Percentiles rank a stretch among this genome's conserved stretches.
Conservation (phyloP, 2,797 vertebrate genomes). For the Phataginus tricuspis region DNA sequence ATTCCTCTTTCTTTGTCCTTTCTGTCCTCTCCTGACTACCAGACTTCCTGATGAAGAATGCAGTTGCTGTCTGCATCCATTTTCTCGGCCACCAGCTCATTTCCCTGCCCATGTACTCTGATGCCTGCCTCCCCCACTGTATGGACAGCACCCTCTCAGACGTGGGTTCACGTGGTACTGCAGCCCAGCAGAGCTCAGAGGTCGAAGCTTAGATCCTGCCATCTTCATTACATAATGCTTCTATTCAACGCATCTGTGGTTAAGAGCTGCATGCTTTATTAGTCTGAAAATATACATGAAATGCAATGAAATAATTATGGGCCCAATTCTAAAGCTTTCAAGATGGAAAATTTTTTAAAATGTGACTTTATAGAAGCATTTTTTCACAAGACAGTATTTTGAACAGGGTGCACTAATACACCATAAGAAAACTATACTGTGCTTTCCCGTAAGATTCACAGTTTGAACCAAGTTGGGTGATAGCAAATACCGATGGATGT, state of each 20-base stretch:
- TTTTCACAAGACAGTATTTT: not conserved
- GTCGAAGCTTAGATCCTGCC: not conserved
- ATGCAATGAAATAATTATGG: not conserved
- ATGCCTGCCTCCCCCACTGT: not conserved
- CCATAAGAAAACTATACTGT: not conserved
- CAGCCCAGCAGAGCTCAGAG: not conserved
- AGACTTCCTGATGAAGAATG: not conserved
- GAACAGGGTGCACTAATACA: not conserved
- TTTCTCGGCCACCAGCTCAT: not conserved
- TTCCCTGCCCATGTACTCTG: not conserved
- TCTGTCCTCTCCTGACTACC: not conserved
- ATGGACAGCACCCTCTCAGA: not conserved
- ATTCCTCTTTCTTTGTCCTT: not conserved
- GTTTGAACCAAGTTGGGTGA: not conserved
- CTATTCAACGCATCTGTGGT: not conserved
- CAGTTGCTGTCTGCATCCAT: not conserved
- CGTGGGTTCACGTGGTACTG: not conserved
- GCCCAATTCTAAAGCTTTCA: not conserved
- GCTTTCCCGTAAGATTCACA: not conserved
- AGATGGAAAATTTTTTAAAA: not conserved
- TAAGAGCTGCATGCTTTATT: not conserved
- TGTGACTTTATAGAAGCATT: slow-evolving; percentile 5
- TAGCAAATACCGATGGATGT: not conserved
- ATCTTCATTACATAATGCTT: not conserved
- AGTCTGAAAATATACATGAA: not conserved